Percentiles rank a stretch among this genome's conserved stretches.
phyloP scores from a whole-genome alignment of 2,797 vertebrate genomes.

The Centropyge bicolor region DNA sequence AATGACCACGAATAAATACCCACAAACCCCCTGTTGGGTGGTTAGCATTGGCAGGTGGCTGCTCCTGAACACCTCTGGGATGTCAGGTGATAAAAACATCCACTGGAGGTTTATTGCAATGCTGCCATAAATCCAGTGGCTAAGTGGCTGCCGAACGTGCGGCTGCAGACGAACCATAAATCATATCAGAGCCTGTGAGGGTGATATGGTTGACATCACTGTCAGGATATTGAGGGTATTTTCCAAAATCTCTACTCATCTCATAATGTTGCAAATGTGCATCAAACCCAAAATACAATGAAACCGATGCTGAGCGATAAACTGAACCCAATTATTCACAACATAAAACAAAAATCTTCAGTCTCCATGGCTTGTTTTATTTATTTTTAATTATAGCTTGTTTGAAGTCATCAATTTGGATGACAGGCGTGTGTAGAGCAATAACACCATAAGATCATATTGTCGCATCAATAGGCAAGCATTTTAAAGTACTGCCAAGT shows the following conservation, averaged over 20 bases:
- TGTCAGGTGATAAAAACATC: conserved; percentile 54
- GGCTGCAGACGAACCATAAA: conserved; percentile 12
- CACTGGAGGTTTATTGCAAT: conserved; percentile 28
- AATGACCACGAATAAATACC: conserved; percentile 21
- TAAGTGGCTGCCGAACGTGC: conserved; percentile 39
- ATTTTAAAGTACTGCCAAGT: not conserved
- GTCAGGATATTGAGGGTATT: not conserved
- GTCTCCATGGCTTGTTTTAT: not conserved
- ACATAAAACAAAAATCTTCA: not conserved
- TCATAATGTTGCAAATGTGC: not conserved
- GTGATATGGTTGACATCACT: not conserved
- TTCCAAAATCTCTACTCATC: not conserved
- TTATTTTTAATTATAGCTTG: not conserved
- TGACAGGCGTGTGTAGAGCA: not conserved
- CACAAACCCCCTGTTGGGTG: conserved; percentile 1
- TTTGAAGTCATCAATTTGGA: not conserved
- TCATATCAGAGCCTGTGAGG: conserved; percentile 3
- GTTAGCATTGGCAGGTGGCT: not conserved
- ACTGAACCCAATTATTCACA: too few relatives aligned
- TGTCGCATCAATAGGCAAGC: not conserved
- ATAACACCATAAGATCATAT: not conserved
- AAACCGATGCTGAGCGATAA: not conserved
- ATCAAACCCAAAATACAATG: not conserved
- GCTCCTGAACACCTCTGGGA: conserved; percentile 17
- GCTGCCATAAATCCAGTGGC: conserved; percentile 34